Conservation (phyloP, 2,797 vertebrate genomes). For the Perodicticus potto region DNA sequence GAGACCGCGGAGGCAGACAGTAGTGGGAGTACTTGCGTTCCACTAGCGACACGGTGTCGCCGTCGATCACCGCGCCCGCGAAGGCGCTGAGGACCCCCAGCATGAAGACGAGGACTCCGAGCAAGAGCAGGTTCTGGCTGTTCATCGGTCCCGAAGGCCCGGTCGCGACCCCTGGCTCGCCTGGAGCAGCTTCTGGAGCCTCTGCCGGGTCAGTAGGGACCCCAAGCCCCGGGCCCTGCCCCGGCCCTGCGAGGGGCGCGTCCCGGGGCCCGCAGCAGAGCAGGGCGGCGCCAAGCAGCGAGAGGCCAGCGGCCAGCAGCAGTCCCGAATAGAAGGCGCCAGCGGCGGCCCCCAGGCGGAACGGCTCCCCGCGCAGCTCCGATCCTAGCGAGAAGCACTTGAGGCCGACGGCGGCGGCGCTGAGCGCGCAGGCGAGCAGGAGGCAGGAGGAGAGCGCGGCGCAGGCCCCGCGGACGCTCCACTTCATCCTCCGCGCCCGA, state of each 20-base stretch:
- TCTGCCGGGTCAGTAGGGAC: slow-evolving; percentile 85
- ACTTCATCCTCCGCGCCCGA: slow-evolving; percentile 97
- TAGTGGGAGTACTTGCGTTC: slow-evolving; percentile 96
- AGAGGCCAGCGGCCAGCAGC: slow-evolving; percentile 93
- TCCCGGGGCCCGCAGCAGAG: slow-evolving; percentile 93
- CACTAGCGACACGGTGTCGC: slow-evolving; percentile 95
- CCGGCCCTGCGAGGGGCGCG: slow-evolving; percentile 78
- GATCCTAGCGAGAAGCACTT: slow-evolving; percentile 95
- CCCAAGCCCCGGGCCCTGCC: slow-evolving; percentile 79
- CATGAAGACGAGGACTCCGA: slow-evolving; percentile 95
- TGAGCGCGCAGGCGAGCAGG: slow-evolving; percentile 96
- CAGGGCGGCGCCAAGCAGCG: slow-evolving; percentile 93
- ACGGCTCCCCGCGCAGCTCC: slow-evolving; percentile 94
- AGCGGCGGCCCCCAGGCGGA: slow-evolving; percentile 94
- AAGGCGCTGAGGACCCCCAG: slow-evolving; percentile 96
- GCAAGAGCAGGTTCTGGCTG: slow-evolving; percentile 95
- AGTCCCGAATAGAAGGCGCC: slow-evolving; percentile 97
- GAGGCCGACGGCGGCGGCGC: slow-evolving; percentile 96
- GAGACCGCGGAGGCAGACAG: slow-evolving; percentile 89
- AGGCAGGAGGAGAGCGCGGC: slow-evolving; percentile 95
- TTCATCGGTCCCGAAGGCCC: slow-evolving; percentile 81
- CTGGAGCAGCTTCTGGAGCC: slow-evolving; percentile 51
- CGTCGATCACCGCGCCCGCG: slow-evolving; percentile 97
- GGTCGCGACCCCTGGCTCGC: slow-evolving; percentile 78
- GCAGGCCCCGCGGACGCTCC: slow-evolving; percentile 97